A percentile compares a stretch with the other conserved stretches of the same genome.
Conservation (phyloP, 2,113 vertebrate species). For the Gobiocypris rarus region DNA sequence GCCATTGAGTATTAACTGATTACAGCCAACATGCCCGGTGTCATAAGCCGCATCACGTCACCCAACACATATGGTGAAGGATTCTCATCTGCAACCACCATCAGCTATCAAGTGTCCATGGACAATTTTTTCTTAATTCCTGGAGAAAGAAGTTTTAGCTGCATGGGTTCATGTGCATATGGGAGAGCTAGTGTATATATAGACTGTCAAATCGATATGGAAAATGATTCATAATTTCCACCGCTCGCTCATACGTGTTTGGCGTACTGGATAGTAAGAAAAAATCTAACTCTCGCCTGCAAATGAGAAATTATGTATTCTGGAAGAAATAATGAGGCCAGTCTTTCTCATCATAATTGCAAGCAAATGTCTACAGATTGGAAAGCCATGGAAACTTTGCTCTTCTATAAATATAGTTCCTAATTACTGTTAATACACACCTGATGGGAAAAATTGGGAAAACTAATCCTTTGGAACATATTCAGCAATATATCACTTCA, state of each 20-base stretch:
- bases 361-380: conserved; percentile 47
- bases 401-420: conserved; percentile 51
- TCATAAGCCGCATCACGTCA: conserved; percentile 30
- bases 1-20: conserved; percentile 15
- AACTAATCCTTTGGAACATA: conserved; percentile 46
- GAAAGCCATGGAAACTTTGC: conserved; percentile 41
- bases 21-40: not conserved
- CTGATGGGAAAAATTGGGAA: conserved; percentile 52
- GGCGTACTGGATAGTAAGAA: conserved; percentile 33
- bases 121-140: conserved; percentile 1
- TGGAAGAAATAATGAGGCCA: conserved; percentile 37
- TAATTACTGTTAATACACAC: conserved; percentile 55
- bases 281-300: conserved; percentile 43
- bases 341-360: conserved; percentile 52
- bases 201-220: conserved; percentile 24
- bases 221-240: conserved; percentile 30
- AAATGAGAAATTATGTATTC: conserved; percentile 49
- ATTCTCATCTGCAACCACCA: not conserved
- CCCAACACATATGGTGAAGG: not conserved
- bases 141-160: conserved; percentile 2
- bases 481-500: conserved; percentile 38
- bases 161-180: conserved; percentile 3
- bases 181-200: conserved; percentile 33
- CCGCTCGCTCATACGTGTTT: conserved; percentile 43
- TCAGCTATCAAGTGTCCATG: conserved; percentile 21